Percentiles rank a stretch among this genome's conserved stretches.
phyloP scores from a whole-genome alignment of 23 tunicate species.

The Trididemnum miniatum region DNA sequence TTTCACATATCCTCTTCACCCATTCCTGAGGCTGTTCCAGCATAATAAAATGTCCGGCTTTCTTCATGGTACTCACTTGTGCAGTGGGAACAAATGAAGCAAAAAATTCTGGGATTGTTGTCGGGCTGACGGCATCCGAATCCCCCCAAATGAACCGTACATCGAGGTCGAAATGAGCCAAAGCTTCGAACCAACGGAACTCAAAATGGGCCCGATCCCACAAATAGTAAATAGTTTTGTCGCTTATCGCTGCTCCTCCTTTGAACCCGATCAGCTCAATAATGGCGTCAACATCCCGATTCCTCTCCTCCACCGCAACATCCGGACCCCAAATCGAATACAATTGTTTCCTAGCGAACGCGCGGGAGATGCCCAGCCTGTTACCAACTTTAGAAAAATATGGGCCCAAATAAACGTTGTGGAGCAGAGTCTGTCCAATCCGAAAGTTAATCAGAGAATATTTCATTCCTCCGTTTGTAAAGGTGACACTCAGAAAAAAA shows the following conservation, averaged over 20 bases:
- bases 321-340: conserved; percentile 55
- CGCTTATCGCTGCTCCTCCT: conserved; percentile 21
- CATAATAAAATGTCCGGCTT: conserved; percentile 90
- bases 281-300: conserved; percentile 44
- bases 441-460: conserved; percentile 67
- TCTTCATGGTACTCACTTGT: conserved; percentile 21
- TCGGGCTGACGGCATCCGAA: conserved; percentile 88
- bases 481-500: conserved; percentile 79
- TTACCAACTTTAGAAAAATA: conserved; percentile 21
- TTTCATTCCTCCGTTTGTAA: conserved; percentile 99
- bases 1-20: conserved; percentile 55
- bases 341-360: conserved; percentile 23
- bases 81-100: conserved; percentile 32
- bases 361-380: not conserved
- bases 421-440: conserved; percentile 62
- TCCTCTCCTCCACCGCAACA: conserved; percentile 15
- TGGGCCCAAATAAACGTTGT: conserved; percentile 35
- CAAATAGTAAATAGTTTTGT: conserved; percentile 77
- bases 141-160: conserved; percentile 81
- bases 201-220: conserved; percentile 92
- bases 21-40: conserved; percentile 81
- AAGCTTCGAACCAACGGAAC: conserved; percentile 90
- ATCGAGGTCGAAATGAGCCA: conserved; percentile 51
- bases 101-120: conserved; percentile 53
- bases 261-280: conserved; percentile 24